These are phyloP conservation scores for Aplidium turbinatum DNA, from an alignment of 23 tunicate species.

Conservation along the genomic window DNA sequence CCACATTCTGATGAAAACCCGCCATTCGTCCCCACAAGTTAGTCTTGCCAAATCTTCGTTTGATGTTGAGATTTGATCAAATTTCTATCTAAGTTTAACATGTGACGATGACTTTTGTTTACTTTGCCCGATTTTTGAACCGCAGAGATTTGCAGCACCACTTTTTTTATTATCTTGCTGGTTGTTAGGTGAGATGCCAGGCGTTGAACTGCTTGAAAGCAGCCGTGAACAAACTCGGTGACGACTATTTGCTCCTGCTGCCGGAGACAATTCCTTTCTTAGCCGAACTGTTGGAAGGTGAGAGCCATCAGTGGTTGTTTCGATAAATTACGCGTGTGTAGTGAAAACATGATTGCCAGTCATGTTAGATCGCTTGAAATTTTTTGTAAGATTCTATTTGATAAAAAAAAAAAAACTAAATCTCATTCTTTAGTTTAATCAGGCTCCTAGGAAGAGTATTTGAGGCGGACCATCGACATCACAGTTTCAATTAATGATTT, in stretches of 20 bases:
- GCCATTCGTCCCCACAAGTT: constrained; percentile 54
- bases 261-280: constrained; percentile 88
- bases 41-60: not conserved
- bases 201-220: constrained; percentile 55
- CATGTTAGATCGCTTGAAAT: not conserved
- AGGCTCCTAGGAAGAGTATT: no score
- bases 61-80: not conserved
- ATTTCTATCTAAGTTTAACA: not conserved
- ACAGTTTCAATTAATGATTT: constrained; percentile 3
- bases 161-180: not conserved
- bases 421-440: not conserved
- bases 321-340: not conserved
- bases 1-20: constrained; percentile 60
- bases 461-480: no score
- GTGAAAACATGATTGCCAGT: not conserved
- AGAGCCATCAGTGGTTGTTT: not conserved
- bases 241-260: constrained; percentile 58
- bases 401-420: not conserved
- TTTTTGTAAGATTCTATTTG: not conserved
- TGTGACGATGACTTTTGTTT: not conserved
- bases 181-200: constrained; percentile 56
- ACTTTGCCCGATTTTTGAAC: not conserved
- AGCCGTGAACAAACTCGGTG: constrained; percentile 63
- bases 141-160: not conserved
- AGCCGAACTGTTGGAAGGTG: constrained; percentile 91